Base-by-base conservation (phyloP, 2,797 vertebrate species). In the Oryzias dopingdopingensis region DNA sequence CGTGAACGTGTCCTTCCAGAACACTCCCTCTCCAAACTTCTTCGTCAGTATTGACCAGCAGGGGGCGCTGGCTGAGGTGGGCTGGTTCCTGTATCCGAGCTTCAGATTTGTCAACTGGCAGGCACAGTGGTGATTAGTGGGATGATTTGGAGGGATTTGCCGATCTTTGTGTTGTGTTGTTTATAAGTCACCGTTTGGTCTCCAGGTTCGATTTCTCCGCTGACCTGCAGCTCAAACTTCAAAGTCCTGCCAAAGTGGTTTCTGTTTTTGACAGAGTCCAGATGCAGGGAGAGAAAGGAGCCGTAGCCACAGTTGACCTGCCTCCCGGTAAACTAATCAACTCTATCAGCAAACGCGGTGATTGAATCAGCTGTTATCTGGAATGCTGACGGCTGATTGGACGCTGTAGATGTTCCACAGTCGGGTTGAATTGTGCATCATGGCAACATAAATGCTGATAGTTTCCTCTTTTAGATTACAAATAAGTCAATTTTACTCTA, bases 61-160 rank as follows among this genome's bases (percentile, higher is more conserved):
- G 81, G 92, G 92, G 71, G 54, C 42, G 40, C 82, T 93, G 76
- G 83, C 89, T 4, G 92, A 93, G 83, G 85, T 81, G 75, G 92
- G 92, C 59, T 87, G 84, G 86, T 90, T 92, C 49, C 88, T 92
- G 37, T 93, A 92, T 72, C 90, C 92, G 0, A 53, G 88, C 0
- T 93, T 93, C 70, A 86, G 78, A 52, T 93, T 93, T 64, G 0
- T 93, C 29, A 83, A 76, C 83, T 93, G 92, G 92, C 92, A 93
- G 76, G 88, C 91, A 0, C 81, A 93, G 76, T 93, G 92, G 92
- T 93, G 62, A 73, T 76, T 52, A 42, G 12, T 5, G 24, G 13
- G 49, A 7, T 13, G 8, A 12, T 37, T 13, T 13, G 32, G 10
- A 37, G 32, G 32, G 32, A 12, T 37, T 12, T 4, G 32, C 32